These are phyloP conservation scores for Halichondria panicea DNA, from an alignment of 37 sponge, comb jelly and placozoan genomes.

Conservation along the genomic window DNA sequence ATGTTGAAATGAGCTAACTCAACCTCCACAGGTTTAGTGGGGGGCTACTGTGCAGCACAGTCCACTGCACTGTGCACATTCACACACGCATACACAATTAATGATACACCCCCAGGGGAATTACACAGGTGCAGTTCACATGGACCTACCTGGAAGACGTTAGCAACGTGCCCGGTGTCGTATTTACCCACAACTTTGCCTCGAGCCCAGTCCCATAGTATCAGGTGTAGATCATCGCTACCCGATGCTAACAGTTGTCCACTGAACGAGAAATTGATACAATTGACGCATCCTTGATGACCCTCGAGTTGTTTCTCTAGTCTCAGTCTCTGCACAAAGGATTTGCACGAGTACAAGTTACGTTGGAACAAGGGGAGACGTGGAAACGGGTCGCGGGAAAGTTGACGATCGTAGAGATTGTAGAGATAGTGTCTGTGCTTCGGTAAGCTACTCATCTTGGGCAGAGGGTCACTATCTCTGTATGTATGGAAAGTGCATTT, in stretches of 20 bases:
- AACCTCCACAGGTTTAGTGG: too few species aligned
- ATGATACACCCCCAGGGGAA: background rate
- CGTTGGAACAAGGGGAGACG: background rate
- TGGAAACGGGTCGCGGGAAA: slow-evolving; percentile 18
- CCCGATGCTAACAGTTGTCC: slow-evolving; percentile 78
- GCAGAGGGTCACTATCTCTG: too few species aligned
- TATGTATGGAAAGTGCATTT: slow-evolving; percentile 9
- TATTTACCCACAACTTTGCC: slow-evolving; percentile 23
- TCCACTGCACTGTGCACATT: background rate
- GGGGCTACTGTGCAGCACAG: too few species aligned
- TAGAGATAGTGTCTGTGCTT: background rate
- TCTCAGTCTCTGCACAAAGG: slow-evolving; percentile 45
- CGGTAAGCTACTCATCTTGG: too few species aligned
- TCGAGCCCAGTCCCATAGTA: slow-evolving; percentile 87
- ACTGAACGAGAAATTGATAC: slow-evolving; percentile 71
- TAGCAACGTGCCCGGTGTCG: slow-evolving; percentile 75
- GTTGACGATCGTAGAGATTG: slow-evolving; percentile 8
- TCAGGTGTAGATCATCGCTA: slow-evolving; percentile 86
- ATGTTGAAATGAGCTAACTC: too few species aligned
- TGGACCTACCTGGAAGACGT: slow-evolving; percentile 84
- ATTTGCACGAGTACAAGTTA: slow-evolving; percentile 13
- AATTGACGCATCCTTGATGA: slow-evolving; percentile 89
- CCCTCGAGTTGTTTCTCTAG: slow-evolving; percentile 57
- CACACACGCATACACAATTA: background rate
- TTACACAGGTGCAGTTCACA: background rate